phyloP scores from a whole-genome alignment of 2,888 invertebrate species.

The Zele albiditarsus region DNA sequence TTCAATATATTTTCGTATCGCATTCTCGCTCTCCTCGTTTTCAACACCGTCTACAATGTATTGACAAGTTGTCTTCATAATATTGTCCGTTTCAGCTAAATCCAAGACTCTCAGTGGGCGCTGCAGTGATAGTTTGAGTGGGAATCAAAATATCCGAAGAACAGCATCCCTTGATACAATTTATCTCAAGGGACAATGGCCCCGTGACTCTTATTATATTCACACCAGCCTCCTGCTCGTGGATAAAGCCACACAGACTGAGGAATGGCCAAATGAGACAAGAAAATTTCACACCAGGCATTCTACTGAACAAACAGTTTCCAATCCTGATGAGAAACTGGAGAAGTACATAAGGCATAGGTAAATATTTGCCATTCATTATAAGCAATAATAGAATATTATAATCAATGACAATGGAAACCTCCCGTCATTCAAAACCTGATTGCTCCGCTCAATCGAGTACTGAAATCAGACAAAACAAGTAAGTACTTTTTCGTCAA shows the following conservation, averaged over 20 bases:
- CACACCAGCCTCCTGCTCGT: constrained; percentile 81
- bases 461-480: no score
- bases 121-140: constrained; percentile 75
- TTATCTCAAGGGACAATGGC: constrained; percentile 86
- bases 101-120: constrained; percentile 74
- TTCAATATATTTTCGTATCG: no score
- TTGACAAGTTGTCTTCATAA: neutral
- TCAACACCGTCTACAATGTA: no score
- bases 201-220: constrained; percentile 80
- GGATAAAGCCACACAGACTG: constrained; percentile 87
- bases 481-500: no score
- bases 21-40: no score
- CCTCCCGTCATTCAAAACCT: no score
- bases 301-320: constrained; percentile 54
- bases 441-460: no score
- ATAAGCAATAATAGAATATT: neutral
- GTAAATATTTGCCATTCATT: constrained; percentile 60
- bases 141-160: constrained; percentile 80
- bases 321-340: constrained; percentile 75
- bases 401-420: neutral
- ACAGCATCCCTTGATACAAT: constrained; percentile 87
- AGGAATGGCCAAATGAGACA: constrained; percentile 76
- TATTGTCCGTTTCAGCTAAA: constrained; percentile 70
- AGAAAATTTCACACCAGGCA: constrained; percentile 49
- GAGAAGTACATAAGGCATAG: constrained; percentile 76